These are phyloP conservation scores for Xenopus laevis DNA, from an alignment of 2,113 vertebrate genomes.

Conservation along the genomic window DNA sequence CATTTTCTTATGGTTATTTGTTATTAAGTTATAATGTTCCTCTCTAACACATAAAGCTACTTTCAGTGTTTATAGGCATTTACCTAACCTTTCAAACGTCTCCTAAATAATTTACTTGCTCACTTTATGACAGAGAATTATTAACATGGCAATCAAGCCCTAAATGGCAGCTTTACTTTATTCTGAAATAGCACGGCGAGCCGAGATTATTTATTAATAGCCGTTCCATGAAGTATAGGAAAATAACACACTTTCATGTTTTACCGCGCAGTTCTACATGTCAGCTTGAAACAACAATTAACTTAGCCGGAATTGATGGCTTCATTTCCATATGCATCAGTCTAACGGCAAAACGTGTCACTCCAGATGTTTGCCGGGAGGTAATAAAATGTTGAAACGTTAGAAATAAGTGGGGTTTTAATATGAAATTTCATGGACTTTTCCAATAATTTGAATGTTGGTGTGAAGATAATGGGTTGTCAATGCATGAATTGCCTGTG, in stretches of 20 bases:
- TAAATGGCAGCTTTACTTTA: constrained; percentile 35
- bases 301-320: constrained; percentile 10
- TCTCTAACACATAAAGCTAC: not conserved
- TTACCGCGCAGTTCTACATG: constrained; percentile 2
- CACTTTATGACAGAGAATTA: constrained; percentile 39
- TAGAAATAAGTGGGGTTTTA: not conserved
- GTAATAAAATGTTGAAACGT: constrained; percentile 11
- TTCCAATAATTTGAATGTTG: not conserved
- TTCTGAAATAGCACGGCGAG: constrained; percentile 25
- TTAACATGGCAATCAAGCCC: constrained; percentile 35
- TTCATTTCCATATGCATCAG: constrained; percentile 26
- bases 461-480: not conserved
- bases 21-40: too few relatives aligned
- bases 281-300: constrained; percentile 36
- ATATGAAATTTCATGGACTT: not conserved
- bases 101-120: constrained; percentile 20
- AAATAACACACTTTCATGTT: constrained; percentile 36
- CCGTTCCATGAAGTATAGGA: constrained; percentile 17
- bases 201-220: constrained; percentile 41
- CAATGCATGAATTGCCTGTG: too few relatives aligned
- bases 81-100: constrained; percentile 38
- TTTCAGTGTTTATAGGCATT: constrained; percentile 27
- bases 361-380: not conserved
- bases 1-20: too few relatives aligned
- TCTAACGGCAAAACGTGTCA: constrained; percentile 11